These are phyloP conservation scores for Lissonota sp. DNA, from an alignment of 2,888 invertebrate genomes.

Conservation along the genomic window DNA sequence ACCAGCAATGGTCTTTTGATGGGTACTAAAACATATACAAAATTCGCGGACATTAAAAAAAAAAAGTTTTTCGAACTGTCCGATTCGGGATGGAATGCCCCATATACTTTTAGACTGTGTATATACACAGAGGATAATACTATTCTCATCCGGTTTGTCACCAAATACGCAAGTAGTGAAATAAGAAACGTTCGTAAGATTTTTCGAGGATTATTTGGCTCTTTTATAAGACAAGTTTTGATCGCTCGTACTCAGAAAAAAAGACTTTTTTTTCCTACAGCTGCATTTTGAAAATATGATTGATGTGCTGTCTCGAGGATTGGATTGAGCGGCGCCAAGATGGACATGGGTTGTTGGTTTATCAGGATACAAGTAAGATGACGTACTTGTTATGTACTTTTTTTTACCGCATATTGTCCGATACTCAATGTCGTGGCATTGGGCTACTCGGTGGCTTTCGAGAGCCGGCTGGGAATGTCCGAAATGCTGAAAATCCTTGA, in stretches of 20 bases:
- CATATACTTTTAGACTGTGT: no score
- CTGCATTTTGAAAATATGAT: constrained; percentile 40
- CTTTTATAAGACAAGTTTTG: constrained; percentile 25
- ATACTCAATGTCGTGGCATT: background rate
- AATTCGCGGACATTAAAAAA: no score
- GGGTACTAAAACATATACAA: no score
- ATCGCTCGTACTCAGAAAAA: background rate
- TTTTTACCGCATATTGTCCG: background rate
- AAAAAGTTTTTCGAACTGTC: constrained; percentile 25
- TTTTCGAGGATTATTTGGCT: constrained; percentile 46
- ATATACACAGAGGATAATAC: constrained; percentile 34
- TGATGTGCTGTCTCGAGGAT: constrained; percentile 18
- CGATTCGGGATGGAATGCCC: constrained; percentile 2
- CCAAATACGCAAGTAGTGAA: constrained; percentile 37
- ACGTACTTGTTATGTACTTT: background rate
- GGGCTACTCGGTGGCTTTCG: background rate
- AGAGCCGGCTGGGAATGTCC: constrained; percentile 16
- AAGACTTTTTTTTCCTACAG: constrained; percentile 35
- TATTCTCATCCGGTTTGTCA: constrained; percentile 22
- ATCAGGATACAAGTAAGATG: constrained; percentile 1
- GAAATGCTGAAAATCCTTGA: constrained; percentile 62
- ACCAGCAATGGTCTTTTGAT: no score
- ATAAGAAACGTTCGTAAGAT: constrained; percentile 48
- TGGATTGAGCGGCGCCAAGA: no score
- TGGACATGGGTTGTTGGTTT: background rate